Conservation (phyloP, 2,797 vertebrate species). For the Anomalospiza imberbis region DNA sequence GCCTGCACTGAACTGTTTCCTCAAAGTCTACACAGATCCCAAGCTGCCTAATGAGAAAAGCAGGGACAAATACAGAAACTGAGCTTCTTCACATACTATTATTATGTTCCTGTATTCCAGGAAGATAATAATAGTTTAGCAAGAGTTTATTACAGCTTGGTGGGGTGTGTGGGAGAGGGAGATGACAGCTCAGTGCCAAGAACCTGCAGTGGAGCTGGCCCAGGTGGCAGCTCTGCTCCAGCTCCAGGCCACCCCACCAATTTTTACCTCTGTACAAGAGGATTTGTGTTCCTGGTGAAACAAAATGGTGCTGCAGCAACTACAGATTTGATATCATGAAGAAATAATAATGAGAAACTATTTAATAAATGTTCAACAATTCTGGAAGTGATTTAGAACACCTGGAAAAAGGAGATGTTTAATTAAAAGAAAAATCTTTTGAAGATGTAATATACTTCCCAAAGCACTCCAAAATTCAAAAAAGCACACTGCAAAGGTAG, state of each 20-base stretch:
- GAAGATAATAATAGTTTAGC: background rate
- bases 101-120: background rate
- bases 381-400: background rate
- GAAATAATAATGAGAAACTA: background rate
- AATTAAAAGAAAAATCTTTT: background rate
- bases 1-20: background rate
- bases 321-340: background rate
- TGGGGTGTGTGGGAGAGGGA: background rate
- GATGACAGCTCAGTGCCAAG: background rate
- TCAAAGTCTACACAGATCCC: background rate
- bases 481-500: background rate
- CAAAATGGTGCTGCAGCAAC: background rate
- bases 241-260: background rate
- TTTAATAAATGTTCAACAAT: accelerated
- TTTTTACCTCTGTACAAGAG: background rate
- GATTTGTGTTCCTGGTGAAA: background rate
- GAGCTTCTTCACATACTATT: background rate
- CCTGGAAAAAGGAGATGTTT: background rate
- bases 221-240: background rate
- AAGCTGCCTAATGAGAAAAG: background rate
- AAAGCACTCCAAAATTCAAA: background rate
- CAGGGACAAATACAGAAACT: background rate
- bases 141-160: background rate
- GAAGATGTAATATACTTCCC: background rate
- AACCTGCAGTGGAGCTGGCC: accelerated